phyloP scores from a whole-genome alignment of 2,888 invertebrate genomes.

The Diadegma fenestrale region DNA sequence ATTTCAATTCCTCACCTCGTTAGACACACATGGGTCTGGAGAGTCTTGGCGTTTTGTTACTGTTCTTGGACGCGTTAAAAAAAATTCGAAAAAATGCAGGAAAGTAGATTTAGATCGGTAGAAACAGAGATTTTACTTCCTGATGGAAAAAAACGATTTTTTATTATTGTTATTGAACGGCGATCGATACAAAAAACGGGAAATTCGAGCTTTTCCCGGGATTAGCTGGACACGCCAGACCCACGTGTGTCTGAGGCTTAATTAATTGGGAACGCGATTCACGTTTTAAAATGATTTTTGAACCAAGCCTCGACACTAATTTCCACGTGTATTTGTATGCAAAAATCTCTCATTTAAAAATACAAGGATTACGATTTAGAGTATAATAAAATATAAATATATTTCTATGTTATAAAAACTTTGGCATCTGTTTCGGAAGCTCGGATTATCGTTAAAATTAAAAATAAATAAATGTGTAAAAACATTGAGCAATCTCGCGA shows the following conservation, averaged over 20 bases:
- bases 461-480: neutral
- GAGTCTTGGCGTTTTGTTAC: too few species aligned
- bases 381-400: constrained; percentile 8
- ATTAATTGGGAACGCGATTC: neutral
- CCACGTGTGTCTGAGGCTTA: too few species aligned
- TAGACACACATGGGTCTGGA: too few species aligned
- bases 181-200: too few species aligned
- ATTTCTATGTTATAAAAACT: constrained; percentile 33
- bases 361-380: neutral
- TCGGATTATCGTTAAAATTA: neutral
- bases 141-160: too few species aligned
- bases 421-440: constrained; percentile 51
- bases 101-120: too few species aligned
- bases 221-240: too few species aligned
- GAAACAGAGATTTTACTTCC: too few species aligned
- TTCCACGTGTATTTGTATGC: neutral
- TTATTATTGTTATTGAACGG: too few species aligned
- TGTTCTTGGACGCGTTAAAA: too few species aligned
- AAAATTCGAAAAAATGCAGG: too few species aligned
- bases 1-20: neutral
- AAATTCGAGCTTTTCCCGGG: too few species aligned
- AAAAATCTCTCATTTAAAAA: neutral
- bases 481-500: neutral
- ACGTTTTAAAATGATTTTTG: neutral
- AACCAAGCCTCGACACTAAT: neutral